These are phyloP conservation scores for Ascidia mentula DNA, from an alignment of 23 tunicate genomes.

Conservation along the genomic window DNA sequence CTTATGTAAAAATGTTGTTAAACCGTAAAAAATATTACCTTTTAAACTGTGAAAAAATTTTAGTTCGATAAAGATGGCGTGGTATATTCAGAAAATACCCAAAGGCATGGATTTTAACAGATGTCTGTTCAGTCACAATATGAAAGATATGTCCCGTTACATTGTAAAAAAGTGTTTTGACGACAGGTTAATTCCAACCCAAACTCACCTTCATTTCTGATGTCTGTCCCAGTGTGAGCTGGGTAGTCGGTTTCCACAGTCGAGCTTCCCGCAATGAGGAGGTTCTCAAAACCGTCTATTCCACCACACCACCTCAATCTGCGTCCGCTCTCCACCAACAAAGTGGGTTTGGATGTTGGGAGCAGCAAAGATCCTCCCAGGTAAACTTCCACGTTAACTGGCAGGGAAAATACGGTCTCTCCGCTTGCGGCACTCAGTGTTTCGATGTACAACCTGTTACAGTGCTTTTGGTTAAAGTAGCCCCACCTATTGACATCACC, in stretches of 20 bases:
- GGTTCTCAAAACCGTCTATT: constrained; percentile 1
- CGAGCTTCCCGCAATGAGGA: neutral
- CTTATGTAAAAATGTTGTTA: too few relatives aligned
- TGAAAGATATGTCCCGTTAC: too few relatives aligned
- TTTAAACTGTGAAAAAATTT: too few relatives aligned
- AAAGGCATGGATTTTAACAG: too few relatives aligned
- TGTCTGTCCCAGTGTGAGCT: constrained; percentile 12
- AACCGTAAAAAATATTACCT: too few relatives aligned
- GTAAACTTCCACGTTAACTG: neutral
- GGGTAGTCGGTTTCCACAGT: constrained; percentile 18
- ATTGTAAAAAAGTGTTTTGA: too few relatives aligned
- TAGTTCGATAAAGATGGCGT: too few relatives aligned
- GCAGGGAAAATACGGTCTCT: neutral
- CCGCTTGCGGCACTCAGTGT: neutral
- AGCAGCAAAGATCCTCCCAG: neutral
- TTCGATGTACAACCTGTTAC: constrained; percentile 22
- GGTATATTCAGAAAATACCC: too few relatives aligned
- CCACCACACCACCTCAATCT: constrained; percentile 25
- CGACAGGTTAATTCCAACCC: too few relatives aligned
- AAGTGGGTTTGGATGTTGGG: constrained; percentile 15
- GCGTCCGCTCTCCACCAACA: constrained; percentile 8
- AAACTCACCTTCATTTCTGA: neutral
- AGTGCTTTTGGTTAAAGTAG: too few relatives aligned
- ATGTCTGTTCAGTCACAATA: too few relatives aligned
- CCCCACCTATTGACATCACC: neutral